Evolutionary conservation across 2,113 vertebrate genomes (phyloP).

Genomic region (Taxidea taxus): DNA sequence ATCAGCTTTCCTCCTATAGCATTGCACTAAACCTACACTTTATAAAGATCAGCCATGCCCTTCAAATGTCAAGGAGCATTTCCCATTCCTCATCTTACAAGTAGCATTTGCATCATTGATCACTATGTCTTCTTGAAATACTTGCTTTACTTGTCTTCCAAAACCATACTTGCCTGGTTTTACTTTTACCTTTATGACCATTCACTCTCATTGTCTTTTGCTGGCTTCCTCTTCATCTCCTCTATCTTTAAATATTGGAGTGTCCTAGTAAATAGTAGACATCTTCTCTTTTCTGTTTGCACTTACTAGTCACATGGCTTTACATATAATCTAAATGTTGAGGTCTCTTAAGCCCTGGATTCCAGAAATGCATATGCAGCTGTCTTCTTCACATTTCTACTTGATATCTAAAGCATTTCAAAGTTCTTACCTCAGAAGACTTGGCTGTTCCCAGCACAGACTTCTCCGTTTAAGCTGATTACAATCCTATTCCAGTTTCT

Average conservation of each 20-base stretch:
- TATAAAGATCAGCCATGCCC: background rate
- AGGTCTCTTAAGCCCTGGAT: background rate
- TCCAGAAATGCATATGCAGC: background rate
- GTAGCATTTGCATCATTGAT: background rate
- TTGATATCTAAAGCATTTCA: background rate
- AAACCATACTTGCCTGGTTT: background rate
- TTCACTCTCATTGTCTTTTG: background rate
- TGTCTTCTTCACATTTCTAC: background rate
- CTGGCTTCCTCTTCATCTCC: background rate
- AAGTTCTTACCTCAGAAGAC: background rate
- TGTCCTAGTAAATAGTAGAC: background rate
- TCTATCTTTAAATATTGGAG: background rate
- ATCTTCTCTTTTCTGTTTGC: background rate
- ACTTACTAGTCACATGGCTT: background rate
- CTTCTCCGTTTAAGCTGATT: background rate
- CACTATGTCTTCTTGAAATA: background rate
- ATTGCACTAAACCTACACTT: background rate
- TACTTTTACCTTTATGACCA: background rate
- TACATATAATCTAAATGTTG: background rate
- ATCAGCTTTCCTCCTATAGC: background rate
- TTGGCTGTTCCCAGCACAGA: background rate
- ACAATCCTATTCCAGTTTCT: background rate
- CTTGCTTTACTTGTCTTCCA: background rate
- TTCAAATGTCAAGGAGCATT: background rate
- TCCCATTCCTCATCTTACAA: background rate